phyloP scores from a whole-genome alignment of 1,140 invertebrate genomes.

The Streblospio benedicti region DNA sequence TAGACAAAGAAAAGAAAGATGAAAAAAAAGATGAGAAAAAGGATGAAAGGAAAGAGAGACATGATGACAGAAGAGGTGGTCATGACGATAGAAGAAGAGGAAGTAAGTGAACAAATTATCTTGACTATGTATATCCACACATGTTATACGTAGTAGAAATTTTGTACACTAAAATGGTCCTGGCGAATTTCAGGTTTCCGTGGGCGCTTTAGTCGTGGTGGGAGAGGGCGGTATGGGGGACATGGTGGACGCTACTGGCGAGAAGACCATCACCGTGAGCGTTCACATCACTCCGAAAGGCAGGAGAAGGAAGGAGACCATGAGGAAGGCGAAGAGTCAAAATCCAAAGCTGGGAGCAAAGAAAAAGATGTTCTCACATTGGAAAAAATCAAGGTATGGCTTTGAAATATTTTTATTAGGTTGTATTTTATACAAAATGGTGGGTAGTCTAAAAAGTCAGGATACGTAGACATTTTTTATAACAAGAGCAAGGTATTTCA shows the following conservation, averaged over 20 bases:
- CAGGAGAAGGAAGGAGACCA: background rate
- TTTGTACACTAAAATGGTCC: too few species aligned
- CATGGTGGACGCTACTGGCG: too few species aligned
- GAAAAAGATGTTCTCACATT: conserved; percentile 37
- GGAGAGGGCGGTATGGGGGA: too few species aligned
- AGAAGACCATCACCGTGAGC: conserved; percentile 2
- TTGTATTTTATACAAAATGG: too few species aligned
- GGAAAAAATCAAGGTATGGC: conserved; percentile 39
- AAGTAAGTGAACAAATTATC: conserved; percentile 8
- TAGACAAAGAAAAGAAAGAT: conserved; percentile 13
- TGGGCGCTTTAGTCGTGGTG: too few species aligned
- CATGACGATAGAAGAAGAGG: too few species aligned
- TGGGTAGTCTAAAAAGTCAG: too few species aligned
- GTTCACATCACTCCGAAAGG: conserved; percentile 12
- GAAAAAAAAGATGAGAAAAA: conserved; percentile 14
- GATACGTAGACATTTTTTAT: too few species aligned
- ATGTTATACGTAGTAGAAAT: too few species aligned
- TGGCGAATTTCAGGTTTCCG: too few species aligned
- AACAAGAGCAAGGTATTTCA: too few species aligned
- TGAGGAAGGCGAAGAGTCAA: background rate
- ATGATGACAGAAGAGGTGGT: conserved; percentile 31
- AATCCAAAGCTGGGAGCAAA: background rate
- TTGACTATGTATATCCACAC: conserved; percentile 1
- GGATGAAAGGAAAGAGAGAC: conserved; percentile 43
- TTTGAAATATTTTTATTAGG: too few species aligned